phyloP scores from a whole-genome alignment of 2,888 invertebrate species.

The Melanargia galathea region DNA sequence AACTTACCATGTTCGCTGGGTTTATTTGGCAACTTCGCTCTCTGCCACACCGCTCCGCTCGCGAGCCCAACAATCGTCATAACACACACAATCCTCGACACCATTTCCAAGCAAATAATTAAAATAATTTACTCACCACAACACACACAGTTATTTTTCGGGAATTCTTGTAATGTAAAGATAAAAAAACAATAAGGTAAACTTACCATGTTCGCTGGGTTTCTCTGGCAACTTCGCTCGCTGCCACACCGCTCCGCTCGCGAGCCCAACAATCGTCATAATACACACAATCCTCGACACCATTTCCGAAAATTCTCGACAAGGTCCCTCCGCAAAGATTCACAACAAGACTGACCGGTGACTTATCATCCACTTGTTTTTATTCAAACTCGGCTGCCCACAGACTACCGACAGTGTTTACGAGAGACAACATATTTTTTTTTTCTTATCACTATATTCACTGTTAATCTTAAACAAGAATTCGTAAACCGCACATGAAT shows the following conservation, averaged over 20 bases:
- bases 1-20: no score
- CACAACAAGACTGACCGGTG: constrained; percentile 55
- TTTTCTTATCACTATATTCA: constrained; percentile 7
- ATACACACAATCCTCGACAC: constrained; percentile 60
- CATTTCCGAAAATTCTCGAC: constrained; percentile 49
- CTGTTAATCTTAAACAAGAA: background rate
- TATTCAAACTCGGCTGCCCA: constrained; percentile 55
- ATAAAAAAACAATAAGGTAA: background rate
- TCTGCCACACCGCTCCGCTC: no score
- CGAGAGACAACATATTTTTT: constrained; percentile 1
- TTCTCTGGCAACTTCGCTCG: constrained; percentile 53
- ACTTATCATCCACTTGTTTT: constrained; percentile 56
- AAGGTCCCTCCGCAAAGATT: constrained; percentile 41
- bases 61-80: no score
- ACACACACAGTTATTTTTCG: no score
- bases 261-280: constrained; percentile 53
- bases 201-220: constrained; percentile 64
- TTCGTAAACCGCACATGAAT: constrained; percentile 15
- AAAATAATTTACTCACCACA: no score
- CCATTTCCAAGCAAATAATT: no score
- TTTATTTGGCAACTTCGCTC: no score
- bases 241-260: constrained; percentile 57
- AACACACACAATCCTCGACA: no score
- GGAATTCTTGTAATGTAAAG: no score
- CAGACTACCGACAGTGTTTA: constrained; percentile 49